Conservation (phyloP, 2,113 vertebrate species). For the Pungitius pungitius region DNA sequence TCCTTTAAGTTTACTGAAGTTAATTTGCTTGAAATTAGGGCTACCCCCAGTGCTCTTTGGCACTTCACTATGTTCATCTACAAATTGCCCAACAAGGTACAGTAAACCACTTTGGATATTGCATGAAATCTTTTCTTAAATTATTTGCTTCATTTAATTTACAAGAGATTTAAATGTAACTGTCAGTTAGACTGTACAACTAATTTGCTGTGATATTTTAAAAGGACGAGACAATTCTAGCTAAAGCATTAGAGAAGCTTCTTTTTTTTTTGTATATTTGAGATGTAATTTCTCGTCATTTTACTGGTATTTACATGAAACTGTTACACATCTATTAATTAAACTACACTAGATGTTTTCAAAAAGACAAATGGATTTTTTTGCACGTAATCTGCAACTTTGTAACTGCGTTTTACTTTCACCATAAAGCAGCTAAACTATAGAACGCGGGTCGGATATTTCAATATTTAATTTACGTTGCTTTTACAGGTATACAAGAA, state of each 20-base stretch:
- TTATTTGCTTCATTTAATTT: slow-evolving; percentile 53
- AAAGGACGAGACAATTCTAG: slow-evolving; percentile 67
- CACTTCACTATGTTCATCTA: slow-evolving; percentile 82
- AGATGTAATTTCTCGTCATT: slow-evolving; percentile 55
- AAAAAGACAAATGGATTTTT: slow-evolving; percentile 67
- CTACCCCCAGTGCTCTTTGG: slow-evolving; percentile 79
- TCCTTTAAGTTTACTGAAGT: slow-evolving; percentile 81
- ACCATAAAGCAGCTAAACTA: slow-evolving; percentile 75
- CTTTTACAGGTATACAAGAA: slow-evolving; percentile 65
- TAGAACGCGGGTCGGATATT: slow-evolving; percentile 60
- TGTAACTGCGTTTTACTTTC: slow-evolving; percentile 70
- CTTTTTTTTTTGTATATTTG: slow-evolving; percentile 47
- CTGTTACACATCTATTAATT: slow-evolving; percentile 73
- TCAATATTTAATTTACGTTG: slow-evolving; percentile 58
- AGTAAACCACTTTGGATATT: slow-evolving; percentile 81
- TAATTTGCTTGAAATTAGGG: slow-evolving; percentile 77
- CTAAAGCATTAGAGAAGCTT: slow-evolving; percentile 67
- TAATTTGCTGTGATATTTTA: slow-evolving; percentile 52
- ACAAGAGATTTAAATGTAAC: slow-evolving; percentile 61
- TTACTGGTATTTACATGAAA: slow-evolving; percentile 72
- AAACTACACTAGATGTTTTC: slow-evolving; percentile 70
- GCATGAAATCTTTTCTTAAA: slow-evolving; percentile 64
- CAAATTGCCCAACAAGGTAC: slow-evolving; percentile 81
- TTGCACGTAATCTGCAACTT: slow-evolving; percentile 56
- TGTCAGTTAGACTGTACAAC: slow-evolving; percentile 53